Base-by-base conservation (phyloP, 2,888 invertebrate genomes). In the Pterobdella sp. region DNA sequence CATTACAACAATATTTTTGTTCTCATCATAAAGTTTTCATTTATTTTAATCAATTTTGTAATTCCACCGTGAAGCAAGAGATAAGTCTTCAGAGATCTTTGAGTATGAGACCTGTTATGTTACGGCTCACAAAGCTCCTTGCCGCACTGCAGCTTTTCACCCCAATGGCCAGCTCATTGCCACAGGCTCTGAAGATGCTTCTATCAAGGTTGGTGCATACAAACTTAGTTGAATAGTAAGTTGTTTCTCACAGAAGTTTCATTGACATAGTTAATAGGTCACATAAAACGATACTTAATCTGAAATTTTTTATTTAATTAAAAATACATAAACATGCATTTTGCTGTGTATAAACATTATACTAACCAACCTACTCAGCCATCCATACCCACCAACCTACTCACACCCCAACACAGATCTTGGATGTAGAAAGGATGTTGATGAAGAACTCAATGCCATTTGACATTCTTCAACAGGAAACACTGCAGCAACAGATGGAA, bases 81-180 rank as follows among this genome's bases (percentile, higher is more conserved):
- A 56, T 26, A 88, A 93, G 26, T 94, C 97, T 0, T 95, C 97
- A 0, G 97, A 98, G 82, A 96, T 96, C 0, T 93, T 94, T 0
- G 88, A 93, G 14, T 98, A 99, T 82, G 97, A 98, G 85, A 98
- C 98, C 0, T 96, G 96, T 0, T 99, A 97, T 81, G 94, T 98
- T 49, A 98, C 98, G 1, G 93, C 95, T 1, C 97, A 98, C 84
- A 97, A 97, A 85, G 94, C 92, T 79, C 84, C 87, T 73, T 98
- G 97, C 77, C 87, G 97, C 72, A 91, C 96, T 0, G 97, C 95
- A 4, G 94, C 94, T 1, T 99, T 98, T 83, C 95, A 94, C 76
- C 87, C 88, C 10, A 95, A 95, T 84, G 97, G 97, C 0, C 93
- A 94, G 78, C 85, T 98, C 0, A 93, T 97, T 18, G 98, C 98